Conservation (phyloP, 2,888 invertebrate genomes). For the Parthenolecanium corni region DNA sequence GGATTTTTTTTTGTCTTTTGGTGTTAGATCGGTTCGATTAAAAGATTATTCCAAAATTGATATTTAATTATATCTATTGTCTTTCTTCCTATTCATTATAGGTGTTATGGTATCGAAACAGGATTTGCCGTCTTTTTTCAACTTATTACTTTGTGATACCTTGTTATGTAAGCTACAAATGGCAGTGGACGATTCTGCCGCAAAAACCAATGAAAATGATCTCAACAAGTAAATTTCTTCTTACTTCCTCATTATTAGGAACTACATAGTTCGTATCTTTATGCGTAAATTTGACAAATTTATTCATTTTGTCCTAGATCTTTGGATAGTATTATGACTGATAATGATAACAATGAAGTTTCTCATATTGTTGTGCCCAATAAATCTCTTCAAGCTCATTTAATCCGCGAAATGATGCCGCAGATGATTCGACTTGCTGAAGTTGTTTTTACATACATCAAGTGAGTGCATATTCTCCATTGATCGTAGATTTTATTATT, state of each 20-base stretch:
- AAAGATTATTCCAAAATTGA: neutral
- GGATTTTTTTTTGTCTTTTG: neutral
- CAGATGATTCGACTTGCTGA: constrained; percentile 20
- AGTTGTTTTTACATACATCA: constrained; percentile 19
- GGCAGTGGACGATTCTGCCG: constrained; percentile 13
- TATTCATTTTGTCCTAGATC: neutral
- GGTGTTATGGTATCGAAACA: constrained; percentile 13
- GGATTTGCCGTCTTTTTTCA: constrained; percentile 17
- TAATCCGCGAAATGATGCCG: constrained; percentile 23
- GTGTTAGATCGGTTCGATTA: neutral
- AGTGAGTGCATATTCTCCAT: neutral
- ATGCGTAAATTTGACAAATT: too few species aligned
- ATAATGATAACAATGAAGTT: constrained; percentile 20
- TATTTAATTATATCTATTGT: neutral
- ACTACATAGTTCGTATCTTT: too few species aligned
- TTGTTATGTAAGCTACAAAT: constrained; percentile 19
- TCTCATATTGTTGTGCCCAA: constrained; percentile 9
- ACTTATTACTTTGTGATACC: constrained; percentile 12
- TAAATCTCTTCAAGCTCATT: constrained; percentile 14
- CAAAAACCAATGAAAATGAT: constrained; percentile 23
- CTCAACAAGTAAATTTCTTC: constrained; percentile 1
- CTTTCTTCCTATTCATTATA: too few species aligned
- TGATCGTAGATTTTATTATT: neutral
- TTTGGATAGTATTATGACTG: constrained; percentile 19
- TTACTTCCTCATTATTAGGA: too few species aligned